These are phyloP conservation scores for Ooceraea biroi DNA, from an alignment of 1,140 invertebrate species.

Conservation along the genomic window DNA sequence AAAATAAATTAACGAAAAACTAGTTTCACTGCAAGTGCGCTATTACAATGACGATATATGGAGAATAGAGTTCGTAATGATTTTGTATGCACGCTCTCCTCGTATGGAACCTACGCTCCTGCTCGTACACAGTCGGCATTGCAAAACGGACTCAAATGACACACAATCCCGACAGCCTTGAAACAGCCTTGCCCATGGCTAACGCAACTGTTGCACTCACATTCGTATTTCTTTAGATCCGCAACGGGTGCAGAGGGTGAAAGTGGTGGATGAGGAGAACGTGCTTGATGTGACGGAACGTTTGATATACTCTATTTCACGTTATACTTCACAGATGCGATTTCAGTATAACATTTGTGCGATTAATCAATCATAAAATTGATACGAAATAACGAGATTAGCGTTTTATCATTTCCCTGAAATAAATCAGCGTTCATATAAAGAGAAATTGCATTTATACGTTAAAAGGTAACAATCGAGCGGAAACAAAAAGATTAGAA, in stretches of 20 bases:
- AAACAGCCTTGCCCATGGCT: conserved; percentile 76
- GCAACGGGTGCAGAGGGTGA: conserved; percentile 58
- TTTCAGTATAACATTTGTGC: not conserved
- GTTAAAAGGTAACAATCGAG: conserved; percentile 3
- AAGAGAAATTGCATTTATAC: not conserved
- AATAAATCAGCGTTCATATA: not conserved
- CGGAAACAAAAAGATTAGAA: not conserved
- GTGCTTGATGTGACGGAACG: conserved; percentile 31
- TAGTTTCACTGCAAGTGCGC: not conserved
- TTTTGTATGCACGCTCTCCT: not conserved
- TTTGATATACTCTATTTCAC: not conserved
- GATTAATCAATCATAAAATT: conserved; percentile 19
- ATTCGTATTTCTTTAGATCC: conserved; percentile 57
- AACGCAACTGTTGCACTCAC: conserved; percentile 59
- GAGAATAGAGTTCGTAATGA: not conserved
- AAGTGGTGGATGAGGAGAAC: conserved; percentile 37
- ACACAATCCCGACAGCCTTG: conserved; percentile 75
- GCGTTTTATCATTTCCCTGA: not conserved
- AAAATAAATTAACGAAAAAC: too few relatives aligned
- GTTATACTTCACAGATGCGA: not conserved
- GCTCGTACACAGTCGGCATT: conserved; percentile 59
- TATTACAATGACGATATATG: not conserved
- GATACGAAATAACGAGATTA: not conserved
- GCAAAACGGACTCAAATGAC: conserved; percentile 70
- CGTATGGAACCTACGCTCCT: not conserved